A percentile compares a stretch with the other conserved stretches of the same genome.
Conservation (phyloP, 1,140 invertebrate species). For the Elysia chlorotica region DNA sequence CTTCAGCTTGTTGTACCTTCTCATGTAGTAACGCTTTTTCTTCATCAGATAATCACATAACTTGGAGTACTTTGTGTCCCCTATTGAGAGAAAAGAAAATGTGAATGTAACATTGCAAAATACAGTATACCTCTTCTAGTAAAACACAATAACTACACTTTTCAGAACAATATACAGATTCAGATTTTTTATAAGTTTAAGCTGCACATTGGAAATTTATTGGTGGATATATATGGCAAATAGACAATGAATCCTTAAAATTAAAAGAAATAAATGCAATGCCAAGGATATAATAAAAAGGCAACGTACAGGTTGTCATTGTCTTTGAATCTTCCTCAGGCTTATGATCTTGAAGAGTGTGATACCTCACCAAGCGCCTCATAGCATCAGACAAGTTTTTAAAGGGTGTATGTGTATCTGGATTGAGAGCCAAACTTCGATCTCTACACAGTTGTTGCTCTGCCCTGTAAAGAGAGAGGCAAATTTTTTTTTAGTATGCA, state of each 20-base stretch:
- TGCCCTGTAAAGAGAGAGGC: not conserved
- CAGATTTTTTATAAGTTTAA: too few species aligned
- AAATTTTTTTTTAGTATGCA: not conserved
- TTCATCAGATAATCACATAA: slow-evolving; percentile 13
- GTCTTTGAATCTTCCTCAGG: slow-evolving; percentile 8
- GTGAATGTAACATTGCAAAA: not conserved
- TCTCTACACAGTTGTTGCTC: slow-evolving; percentile 13
- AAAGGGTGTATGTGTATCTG: slow-evolving; percentile 2
- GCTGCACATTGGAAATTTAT: too few species aligned
- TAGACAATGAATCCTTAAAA: not conserved
- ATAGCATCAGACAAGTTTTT: slow-evolving; percentile 20
- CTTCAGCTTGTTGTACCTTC: slow-evolving; percentile 10
- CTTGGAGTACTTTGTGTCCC: slow-evolving; percentile 15
- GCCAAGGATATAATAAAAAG: not conserved
- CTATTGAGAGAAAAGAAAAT: not conserved
- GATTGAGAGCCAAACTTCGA: not conserved
- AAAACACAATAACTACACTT: too few species aligned
- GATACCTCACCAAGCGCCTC: slow-evolving; percentile 13
- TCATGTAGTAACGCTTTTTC: slow-evolving; percentile 11
- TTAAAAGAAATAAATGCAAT: not conserved
- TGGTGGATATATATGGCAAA: too few species aligned
- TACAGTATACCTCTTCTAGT: too few species aligned
- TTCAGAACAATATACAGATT: too few species aligned
- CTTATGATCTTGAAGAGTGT: slow-evolving; percentile 19
- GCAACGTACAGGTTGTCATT: slow-evolving; percentile 13